phyloP scores from a whole-genome alignment of 2,797 vertebrate species.

The Okamejei kenojei region DNA sequence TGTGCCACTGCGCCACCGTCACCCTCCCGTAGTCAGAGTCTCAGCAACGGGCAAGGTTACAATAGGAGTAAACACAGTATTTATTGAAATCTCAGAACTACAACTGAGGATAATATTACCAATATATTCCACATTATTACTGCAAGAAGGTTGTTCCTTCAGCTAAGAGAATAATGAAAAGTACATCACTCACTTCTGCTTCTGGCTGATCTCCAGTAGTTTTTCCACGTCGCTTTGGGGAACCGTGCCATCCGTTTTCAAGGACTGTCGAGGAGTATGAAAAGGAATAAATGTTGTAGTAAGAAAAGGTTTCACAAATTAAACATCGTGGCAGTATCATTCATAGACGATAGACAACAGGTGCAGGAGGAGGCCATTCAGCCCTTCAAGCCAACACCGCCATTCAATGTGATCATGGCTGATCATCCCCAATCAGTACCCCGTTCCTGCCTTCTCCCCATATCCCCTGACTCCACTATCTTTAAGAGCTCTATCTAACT shows the following conservation, averaged over 20 bases:
- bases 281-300: neutral
- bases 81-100: neutral
- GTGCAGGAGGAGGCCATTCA: too few relatives aligned
- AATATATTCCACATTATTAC: conserved; percentile 40
- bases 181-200: conserved; percentile 77
- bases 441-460: too few relatives aligned
- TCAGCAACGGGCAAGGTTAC: too few relatives aligned
- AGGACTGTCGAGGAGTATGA: conserved; percentile 58
- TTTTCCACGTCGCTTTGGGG: conserved; percentile 83
- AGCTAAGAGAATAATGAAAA: conserved; percentile 41
- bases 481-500: too few relatives aligned
- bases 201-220: conserved; percentile 87
- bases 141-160: conserved; percentile 1
- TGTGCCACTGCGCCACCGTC: too few relatives aligned
- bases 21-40: too few relatives aligned
- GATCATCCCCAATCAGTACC: too few relatives aligned
- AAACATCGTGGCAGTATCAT: neutral
- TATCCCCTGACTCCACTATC: too few relatives aligned
- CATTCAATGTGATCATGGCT: too few relatives aligned
- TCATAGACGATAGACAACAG: too few relatives aligned
- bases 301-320: neutral
- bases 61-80: too few relatives aligned
- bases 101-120: neutral
- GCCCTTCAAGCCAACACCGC: too few relatives aligned
- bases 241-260: conserved; percentile 82